Evolutionary conservation across 2,888 invertebrate genomes (phyloP), one percentile per base, ranked within the genome.

Genomic region (Morpho helenor): DNA sequence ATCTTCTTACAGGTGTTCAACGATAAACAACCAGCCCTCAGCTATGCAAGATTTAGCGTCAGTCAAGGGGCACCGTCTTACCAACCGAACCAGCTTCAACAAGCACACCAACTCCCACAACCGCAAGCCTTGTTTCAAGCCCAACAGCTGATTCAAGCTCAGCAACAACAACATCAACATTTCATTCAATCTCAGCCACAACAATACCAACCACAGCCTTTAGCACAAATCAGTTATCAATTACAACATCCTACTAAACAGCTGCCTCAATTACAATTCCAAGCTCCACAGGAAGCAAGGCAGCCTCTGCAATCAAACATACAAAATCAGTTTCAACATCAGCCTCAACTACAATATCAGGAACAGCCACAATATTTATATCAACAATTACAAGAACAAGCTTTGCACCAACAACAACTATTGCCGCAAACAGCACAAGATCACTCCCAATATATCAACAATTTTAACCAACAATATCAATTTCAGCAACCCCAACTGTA

Each of bases 41-140:
- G 86, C 69, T 88, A 80, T 66, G 77, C 86, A 2, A 84, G 78
- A 51, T 85, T 82, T 62, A 76, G 81, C 0, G 79, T 78, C 54
- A 76, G 76, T 44, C 72, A 58, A 58, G 56, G 44, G 8, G 59
- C 56, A 23, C 53, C 58, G n/a, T 6, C 61, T 44, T 43, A 52
- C 8, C 56, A 65, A 16, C 59, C 54, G 8, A 42, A 50, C 8
- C 62, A 66, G 9, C 44, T 49, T 22, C 61, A 61, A 8, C 60
- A 56, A 40, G 48, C 45, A 10, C 57, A 62, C 39, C 64, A 67
- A 39, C 56, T 59, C 2, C 66, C 61, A n/a, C 59, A 66, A 42
- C 59, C 56, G 7, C 61, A 64, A 39, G 42, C 52, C 44, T 59
- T 60, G 40, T 45, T 54, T 5, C 65, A 64, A 39, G 39, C 49